Conservation (phyloP, 2,113 vertebrate species). For the Rousettus leschenaultii region DNA sequence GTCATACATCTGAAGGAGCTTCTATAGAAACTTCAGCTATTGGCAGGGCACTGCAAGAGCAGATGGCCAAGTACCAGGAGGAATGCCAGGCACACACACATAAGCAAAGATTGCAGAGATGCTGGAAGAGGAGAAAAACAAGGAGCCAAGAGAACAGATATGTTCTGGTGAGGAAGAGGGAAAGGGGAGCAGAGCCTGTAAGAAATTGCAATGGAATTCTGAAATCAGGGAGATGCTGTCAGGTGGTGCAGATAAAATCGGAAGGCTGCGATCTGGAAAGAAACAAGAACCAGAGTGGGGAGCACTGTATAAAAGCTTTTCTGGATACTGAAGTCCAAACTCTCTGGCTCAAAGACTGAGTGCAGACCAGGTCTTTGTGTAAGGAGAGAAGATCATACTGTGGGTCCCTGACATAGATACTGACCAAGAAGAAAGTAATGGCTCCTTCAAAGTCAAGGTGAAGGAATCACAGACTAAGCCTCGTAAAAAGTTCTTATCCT, state of each 20-base stretch:
- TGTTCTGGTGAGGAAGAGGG: constrained; percentile 86
- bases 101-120: constrained; percentile 86
- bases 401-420: constrained; percentile 74
- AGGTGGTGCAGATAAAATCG: constrained; percentile 84
- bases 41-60: constrained; percentile 87
- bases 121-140: constrained; percentile 85
- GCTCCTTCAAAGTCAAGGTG: constrained; percentile 77
- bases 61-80: constrained; percentile 87
- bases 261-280: constrained; percentile 80
- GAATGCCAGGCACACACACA: constrained; percentile 83
- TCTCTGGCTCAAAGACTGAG: constrained; percentile 91
- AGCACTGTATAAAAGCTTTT: constrained; percentile 86
- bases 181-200: constrained; percentile 79
- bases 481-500: constrained; percentile 69
- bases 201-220: constrained; percentile 89
- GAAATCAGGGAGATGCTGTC: constrained; percentile 85
- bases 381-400: constrained; percentile 84
- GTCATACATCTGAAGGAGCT: constrained; percentile 81
- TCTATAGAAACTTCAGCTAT: constrained; percentile 87
- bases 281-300: constrained; percentile 79
- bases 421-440: constrained; percentile 80
- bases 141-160: constrained; percentile 77
- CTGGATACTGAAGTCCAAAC: constrained; percentile 87
- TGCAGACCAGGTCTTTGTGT: constrained; percentile 88
- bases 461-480: constrained; percentile 77